phyloP scores from a whole-genome alignment of 2,113 vertebrate species.

The Arothron firmamentum region DNA sequence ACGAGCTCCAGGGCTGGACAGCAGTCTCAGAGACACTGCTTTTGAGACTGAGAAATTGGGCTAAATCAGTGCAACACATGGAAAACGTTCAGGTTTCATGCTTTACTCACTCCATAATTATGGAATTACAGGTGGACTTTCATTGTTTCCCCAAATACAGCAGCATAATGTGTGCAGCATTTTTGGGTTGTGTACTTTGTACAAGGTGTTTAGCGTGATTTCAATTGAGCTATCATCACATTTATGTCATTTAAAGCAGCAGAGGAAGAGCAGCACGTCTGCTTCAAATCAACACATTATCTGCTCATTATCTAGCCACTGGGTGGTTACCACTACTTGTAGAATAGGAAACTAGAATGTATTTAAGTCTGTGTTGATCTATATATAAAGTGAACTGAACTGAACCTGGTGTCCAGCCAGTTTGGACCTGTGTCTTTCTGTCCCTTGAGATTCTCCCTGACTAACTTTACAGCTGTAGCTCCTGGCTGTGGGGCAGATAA shows the following conservation, averaged over 20 bases:
- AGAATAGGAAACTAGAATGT: no score
- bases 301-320: no score
- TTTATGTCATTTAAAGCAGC: neutral
- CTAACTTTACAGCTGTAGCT: conserved; percentile 36
- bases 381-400: conserved; percentile 28
- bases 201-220: neutral
- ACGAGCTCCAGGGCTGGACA: conserved; percentile 55
- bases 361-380: conserved; percentile 59
- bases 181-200: no score
- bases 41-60: conserved; percentile 32
- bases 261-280: neutral
- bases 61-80: conserved; percentile 41
- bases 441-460: conserved; percentile 47
- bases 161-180: neutral
- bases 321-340: no score
- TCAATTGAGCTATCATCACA: neutral
- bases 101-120: conserved; percentile 22
- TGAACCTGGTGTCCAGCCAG: conserved; percentile 28
- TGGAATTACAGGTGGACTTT: conserved; percentile 34
- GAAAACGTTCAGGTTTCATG: conserved; percentile 27
- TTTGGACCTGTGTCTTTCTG: conserved; percentile 49
- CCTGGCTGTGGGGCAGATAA: conserved; percentile 38
- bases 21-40: conserved; percentile 35
- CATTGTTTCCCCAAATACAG: conserved; percentile 20
- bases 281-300: no score